Conservation (phyloP, 2,113 vertebrate species). For the Lanius collurio region DNA sequence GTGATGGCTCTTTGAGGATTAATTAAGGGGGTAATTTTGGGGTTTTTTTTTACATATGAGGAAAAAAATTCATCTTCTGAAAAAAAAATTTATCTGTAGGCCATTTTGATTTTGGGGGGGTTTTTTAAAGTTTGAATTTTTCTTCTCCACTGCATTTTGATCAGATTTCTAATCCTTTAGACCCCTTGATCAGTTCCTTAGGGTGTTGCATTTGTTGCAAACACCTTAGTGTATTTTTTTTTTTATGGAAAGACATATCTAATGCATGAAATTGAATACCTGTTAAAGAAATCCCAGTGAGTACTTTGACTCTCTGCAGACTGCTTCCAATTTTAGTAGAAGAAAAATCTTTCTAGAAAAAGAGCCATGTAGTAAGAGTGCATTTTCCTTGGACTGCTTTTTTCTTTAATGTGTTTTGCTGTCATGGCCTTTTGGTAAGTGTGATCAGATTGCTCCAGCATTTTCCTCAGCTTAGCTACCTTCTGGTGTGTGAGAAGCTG, state of each 20-base stretch:
- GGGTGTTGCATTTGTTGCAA: neutral
- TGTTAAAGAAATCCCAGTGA: neutral
- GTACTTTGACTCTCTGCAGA: neutral
- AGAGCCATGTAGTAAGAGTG: neutral
- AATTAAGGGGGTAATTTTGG: neutral
- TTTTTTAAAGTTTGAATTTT: slow-evolving; percentile 14
- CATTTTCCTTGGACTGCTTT: neutral
- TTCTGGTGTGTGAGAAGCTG: neutral
- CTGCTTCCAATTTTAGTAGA: neutral
- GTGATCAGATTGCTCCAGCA: neutral
- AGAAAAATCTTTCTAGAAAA: neutral
- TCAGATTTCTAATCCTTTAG: neutral
- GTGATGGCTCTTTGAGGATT: neutral
- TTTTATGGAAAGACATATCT: neutral
- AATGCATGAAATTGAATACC: neutral
- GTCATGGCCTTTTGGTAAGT: neutral
- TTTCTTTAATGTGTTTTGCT: neutral
- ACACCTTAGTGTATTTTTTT: neutral
- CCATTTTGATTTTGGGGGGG: neutral
- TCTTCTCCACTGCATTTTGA: slow-evolving; percentile 4
- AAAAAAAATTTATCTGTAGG: neutral
- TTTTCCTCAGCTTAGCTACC: neutral
- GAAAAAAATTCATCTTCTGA: neutral
- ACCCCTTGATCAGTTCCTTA: neutral
- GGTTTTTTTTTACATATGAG: neutral